Conservation (phyloP, 1,140 invertebrate genomes). For the Cotesia typhae region DNA sequence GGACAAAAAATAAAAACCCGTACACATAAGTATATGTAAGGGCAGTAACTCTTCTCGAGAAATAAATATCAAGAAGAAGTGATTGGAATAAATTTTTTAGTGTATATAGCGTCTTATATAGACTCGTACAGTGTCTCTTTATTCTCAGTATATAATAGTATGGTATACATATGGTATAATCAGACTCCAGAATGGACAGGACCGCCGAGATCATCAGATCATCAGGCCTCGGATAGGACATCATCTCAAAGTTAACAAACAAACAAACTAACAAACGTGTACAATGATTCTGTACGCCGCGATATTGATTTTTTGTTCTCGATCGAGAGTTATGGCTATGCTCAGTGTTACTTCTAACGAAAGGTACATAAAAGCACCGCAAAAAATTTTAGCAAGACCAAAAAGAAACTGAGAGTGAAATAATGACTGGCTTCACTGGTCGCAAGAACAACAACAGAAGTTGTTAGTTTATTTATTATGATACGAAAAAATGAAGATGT, state of each 20-base stretch:
- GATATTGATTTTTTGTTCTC: background rate
- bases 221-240: background rate
- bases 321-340: constrained; percentile 14
- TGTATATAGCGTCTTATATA: background rate
- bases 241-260: background rate
- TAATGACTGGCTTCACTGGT: constrained; percentile 38
- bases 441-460: constrained; percentile 4
- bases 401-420: constrained; percentile 31
- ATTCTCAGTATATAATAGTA: too few species aligned
- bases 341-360: constrained; percentile 25
- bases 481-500: constrained; percentile 16
- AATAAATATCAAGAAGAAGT: constrained; percentile 14
- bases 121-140: background rate
- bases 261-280: constrained; percentile 6
- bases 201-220: too few species aligned
- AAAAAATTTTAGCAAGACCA: too few species aligned
- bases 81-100: constrained; percentile 15
- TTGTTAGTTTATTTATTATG: constrained; percentile 6
- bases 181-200: too few species aligned
- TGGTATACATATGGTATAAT: too few species aligned
- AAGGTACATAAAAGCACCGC: background rate
- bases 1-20: too few species aligned
- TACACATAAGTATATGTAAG: background rate
- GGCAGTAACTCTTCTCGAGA: constrained; percentile 5
- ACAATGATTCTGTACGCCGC: too few species aligned